Conservation (phyloP, 2,888 invertebrate genomes). For the Rhagium mordax region DNA sequence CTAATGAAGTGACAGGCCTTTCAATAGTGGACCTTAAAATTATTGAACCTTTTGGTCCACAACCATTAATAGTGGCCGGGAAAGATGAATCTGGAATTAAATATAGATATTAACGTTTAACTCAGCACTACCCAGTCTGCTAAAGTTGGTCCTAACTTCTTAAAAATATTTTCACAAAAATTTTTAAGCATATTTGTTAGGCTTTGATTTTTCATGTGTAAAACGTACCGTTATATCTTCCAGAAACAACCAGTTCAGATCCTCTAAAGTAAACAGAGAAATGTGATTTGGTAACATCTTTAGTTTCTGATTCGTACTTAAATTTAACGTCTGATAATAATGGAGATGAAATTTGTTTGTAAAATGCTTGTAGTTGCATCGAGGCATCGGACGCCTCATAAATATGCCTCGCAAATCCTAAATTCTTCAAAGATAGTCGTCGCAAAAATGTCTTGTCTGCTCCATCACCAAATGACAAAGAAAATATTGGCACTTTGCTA, state of each 20-base stretch:
- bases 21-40: slow-evolving; percentile 53
- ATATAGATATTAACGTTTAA: neutral
- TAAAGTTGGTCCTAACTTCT: no score
- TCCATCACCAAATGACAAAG: slow-evolving; percentile 79
- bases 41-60: slow-evolving; percentile 36
- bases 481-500: slow-evolving; percentile 72
- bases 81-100: slow-evolving; percentile 36
- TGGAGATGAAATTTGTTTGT: slow-evolving; percentile 79
- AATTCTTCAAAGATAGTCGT: slow-evolving; percentile 76
- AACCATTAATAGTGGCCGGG: slow-evolving; percentile 28
- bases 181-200: neutral
- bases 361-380: slow-evolving; percentile 78
- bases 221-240: slow-evolving; percentile 57
- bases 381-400: slow-evolving; percentile 80
- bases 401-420: slow-evolving; percentile 79
- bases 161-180: neutral
- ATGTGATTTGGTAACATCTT: slow-evolving; percentile 71
- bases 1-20: slow-evolving; percentile 55
- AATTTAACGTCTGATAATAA: slow-evolving; percentile 77
- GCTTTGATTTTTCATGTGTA: no score
- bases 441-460: slow-evolving; percentile 79
- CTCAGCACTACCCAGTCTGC: no score
- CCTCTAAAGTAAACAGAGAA: slow-evolving; percentile 77
- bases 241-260: slow-evolving; percentile 77
- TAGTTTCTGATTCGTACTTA: slow-evolving; percentile 74